phyloP scores from a whole-genome alignment of 2,888 invertebrate genomes.

The Aricia artaxerxes region DNA sequence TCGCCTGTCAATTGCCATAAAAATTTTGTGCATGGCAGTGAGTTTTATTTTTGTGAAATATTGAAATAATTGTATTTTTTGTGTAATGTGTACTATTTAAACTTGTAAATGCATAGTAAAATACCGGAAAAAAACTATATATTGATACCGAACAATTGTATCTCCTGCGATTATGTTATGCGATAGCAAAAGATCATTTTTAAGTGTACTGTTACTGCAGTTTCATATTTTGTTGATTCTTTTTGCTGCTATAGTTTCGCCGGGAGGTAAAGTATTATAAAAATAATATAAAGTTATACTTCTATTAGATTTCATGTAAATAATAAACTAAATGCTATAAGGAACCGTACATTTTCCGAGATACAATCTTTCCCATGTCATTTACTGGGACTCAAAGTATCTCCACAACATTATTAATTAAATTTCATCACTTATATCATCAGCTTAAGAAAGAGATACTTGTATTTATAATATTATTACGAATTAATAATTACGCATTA shows the following conservation, averaged over 20 bases:
- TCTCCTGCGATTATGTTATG: not conserved
- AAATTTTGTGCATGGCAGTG: not conserved
- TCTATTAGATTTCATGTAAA: too few relatives aligned
- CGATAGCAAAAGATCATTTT: not conserved
- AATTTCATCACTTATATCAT: too few relatives aligned
- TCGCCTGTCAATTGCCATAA: not conserved
- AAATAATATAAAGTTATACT: not conserved
- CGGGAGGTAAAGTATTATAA: not conserved
- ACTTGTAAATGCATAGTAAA: not conserved
- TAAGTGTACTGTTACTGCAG: not conserved
- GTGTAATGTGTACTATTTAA: not conserved
- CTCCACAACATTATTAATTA: too few relatives aligned
- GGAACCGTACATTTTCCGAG: too few relatives aligned
- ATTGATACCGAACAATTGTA: not conserved
- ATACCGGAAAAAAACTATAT: not conserved
- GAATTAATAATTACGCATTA: not conserved
- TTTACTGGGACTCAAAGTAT: too few relatives aligned
- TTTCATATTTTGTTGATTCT: constrained; percentile 32
- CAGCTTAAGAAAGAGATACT: too few relatives aligned
- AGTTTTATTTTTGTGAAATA: not conserved
- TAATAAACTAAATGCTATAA: too few relatives aligned
- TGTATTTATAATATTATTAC: constrained; percentile 32
- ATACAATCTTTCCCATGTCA: too few relatives aligned
- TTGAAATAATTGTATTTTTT: not conserved
- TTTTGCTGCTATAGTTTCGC: constrained; percentile 33